phyloP scores from a whole-genome alignment of 2,888 invertebrate species.

The Heliothis peltigera region DNA sequence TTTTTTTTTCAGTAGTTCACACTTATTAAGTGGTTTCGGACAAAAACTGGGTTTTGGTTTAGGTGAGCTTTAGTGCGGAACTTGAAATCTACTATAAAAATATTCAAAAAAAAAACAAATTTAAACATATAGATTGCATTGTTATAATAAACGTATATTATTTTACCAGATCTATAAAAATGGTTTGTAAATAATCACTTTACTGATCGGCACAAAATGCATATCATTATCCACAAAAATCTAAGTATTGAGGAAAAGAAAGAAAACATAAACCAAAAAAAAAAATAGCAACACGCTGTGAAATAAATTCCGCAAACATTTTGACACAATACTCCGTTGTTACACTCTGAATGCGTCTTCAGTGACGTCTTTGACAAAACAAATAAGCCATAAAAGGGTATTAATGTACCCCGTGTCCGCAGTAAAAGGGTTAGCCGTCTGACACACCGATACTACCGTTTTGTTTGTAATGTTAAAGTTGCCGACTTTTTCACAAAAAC shows the following conservation, averaged over 20 bases:
- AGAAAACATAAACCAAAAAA: constrained; percentile 13
- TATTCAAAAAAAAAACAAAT: not conserved
- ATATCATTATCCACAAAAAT: constrained; percentile 3
- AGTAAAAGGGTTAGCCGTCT: constrained; percentile 69
- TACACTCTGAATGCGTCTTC: constrained; percentile 63
- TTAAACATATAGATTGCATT: not conserved
- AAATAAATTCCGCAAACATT: constrained; percentile 76
- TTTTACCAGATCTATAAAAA: not conserved
- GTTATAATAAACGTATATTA: not conserved
- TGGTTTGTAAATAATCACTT: not conserved
- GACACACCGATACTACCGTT: constrained; percentile 68
- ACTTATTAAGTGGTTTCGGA: constrained; percentile 65
- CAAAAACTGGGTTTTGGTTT: constrained; percentile 59
- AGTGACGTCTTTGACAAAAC: constrained; percentile 72
- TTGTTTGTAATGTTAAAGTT: constrained; percentile 40
- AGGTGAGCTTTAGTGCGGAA: too few species aligned
- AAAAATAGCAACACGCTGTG: constrained; percentile 72
- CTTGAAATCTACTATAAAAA: not conserved
- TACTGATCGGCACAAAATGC: not conserved
- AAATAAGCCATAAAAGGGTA: constrained; percentile 68
- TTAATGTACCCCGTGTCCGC: constrained; percentile 63
- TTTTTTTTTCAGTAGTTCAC: constrained; percentile 62
- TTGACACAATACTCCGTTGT: constrained; percentile 69
- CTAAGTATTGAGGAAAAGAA: not conserved
- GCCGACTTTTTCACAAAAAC: constrained; percentile 46